Percentiles rank a stretch among this genome's conserved stretches.
Conservation (phyloP, 2,113 vertebrate species). For the Alaudala cheleensis region DNA sequence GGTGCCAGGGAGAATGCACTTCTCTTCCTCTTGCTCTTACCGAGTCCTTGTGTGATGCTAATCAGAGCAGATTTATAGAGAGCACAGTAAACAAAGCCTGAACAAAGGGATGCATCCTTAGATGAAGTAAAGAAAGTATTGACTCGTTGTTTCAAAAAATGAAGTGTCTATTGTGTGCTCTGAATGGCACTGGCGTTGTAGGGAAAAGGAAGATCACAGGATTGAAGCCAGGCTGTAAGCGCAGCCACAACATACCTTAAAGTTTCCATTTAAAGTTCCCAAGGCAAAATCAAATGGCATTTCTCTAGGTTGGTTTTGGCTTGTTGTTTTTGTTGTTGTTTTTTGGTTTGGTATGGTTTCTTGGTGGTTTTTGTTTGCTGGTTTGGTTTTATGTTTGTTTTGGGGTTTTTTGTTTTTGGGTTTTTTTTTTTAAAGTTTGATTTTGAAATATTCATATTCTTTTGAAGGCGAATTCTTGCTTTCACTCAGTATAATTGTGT, state of each 20-base stretch:
- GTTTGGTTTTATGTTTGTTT: not conserved
- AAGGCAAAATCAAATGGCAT: not conserved
- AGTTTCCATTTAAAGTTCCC: not conserved
- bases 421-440: not conserved
- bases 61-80: conserved; percentile 24
- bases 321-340: not conserved
- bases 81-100: conserved; percentile 29
- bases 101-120: conserved; percentile 7
- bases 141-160: not conserved
- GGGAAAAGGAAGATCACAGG: not conserved
- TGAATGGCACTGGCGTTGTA: not conserved
- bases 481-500: not conserved
- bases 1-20: not conserved
- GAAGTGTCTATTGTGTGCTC: not conserved
- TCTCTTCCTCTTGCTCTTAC: not conserved
- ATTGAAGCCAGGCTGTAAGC: not conserved
- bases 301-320: not conserved
- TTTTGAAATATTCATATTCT: not conserved
- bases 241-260: not conserved
- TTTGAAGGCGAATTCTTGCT: not conserved
- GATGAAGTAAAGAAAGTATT: conserved; percentile 22
- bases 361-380: not conserved
- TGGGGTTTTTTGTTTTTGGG: not conserved
- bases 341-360: not conserved
- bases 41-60: conserved; percentile 25